Percentiles rank a stretch among this genome's conserved stretches.
These are phyloP conservation scores for Choreutis nemorana DNA, from an alignment of 2,888 invertebrate genomes.

Conservation along the genomic window DNA sequence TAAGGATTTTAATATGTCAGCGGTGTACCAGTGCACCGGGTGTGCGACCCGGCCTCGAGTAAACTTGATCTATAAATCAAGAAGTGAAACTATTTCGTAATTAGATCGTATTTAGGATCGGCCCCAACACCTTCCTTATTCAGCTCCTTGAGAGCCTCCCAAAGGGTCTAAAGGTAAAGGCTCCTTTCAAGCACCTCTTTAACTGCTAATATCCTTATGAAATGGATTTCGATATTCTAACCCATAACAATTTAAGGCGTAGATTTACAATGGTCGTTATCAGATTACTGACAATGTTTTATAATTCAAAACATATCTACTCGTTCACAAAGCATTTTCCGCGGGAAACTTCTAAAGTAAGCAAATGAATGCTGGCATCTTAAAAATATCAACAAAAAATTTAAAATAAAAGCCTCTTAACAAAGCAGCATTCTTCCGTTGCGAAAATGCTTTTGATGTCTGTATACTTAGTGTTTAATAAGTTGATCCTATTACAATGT, in stretches of 20 bases:
- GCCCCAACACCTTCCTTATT: slow-evolving; percentile 57
- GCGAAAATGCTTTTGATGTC: slow-evolving; percentile 59
- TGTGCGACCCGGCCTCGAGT: slow-evolving; percentile 38
- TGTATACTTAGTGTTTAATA: slow-evolving; percentile 63
- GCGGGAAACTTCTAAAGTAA: no score
- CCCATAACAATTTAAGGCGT: slow-evolving; percentile 35
- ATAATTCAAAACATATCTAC: slow-evolving; percentile 4
- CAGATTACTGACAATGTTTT: slow-evolving; percentile 5
- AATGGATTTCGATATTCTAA: slow-evolving; percentile 60
- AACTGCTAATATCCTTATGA: slow-evolving; percentile 61
- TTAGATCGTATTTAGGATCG: slow-evolving; percentile 65
- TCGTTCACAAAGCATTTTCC: no score
- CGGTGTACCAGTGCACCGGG: slow-evolving; percentile 36
- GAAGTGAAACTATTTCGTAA: slow-evolving; percentile 68
- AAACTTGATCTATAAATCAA: slow-evolving; percentile 68
- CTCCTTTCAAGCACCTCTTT: slow-evolving; percentile 62
- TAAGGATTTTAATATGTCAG: slow-evolving; percentile 49
- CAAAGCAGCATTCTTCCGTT: slow-evolving; percentile 45
- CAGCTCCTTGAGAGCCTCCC: slow-evolving; percentile 53
- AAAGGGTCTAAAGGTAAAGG: slow-evolving; percentile 56
- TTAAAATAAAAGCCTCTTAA: slow-evolving; percentile 49
- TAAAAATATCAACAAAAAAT: slow-evolving; percentile 14
- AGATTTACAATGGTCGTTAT: slow-evolving; percentile 5
- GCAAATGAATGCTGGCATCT: no score
- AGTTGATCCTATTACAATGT: slow-evolving; percentile 67